Evolutionary conservation across 2,797 vertebrate genomes (phyloP).

Genomic region (Lepus oiostolus): DNA sequence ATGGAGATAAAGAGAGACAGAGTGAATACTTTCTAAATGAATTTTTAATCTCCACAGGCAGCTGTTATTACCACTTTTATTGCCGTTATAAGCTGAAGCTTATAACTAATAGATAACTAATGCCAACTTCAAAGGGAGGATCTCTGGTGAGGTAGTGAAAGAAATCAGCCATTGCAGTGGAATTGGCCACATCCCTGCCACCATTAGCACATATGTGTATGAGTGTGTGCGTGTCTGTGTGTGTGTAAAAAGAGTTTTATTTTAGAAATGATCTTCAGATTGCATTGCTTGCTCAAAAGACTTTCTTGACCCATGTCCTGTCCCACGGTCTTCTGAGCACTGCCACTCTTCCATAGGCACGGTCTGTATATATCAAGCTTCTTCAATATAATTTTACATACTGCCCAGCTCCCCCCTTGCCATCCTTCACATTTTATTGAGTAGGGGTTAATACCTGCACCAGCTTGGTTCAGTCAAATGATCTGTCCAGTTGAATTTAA

Average conservation of each 20-base stretch:
- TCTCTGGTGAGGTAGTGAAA: not conserved
- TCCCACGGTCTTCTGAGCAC: not conserved
- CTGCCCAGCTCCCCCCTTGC: not conserved
- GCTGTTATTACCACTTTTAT: not conserved
- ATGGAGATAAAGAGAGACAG: not conserved
- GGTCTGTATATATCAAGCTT: not conserved
- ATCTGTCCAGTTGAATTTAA: not conserved
- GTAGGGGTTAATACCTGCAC: not conserved
- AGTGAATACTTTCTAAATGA: conserved; percentile 11
- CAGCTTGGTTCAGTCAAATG: not conserved
- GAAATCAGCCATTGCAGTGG: not conserved
- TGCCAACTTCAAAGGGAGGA: not conserved
- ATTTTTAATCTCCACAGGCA: not conserved
- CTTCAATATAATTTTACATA: not conserved
- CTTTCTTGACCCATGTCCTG: not conserved
- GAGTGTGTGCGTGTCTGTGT: not conserved
- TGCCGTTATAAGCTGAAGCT: not conserved
- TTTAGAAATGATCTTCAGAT: not conserved
- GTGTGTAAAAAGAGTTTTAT: not conserved
- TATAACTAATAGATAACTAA: not conserved
- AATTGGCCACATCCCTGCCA: not conserved
- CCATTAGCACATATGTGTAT: not conserved
- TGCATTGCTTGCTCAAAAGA: not conserved
- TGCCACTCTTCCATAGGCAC: not conserved
- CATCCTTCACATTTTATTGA: not conserved